Evolutionary conservation across 2,797 vertebrate species (phyloP).

Genomic region (Phyllotis vaccarum): DNA sequence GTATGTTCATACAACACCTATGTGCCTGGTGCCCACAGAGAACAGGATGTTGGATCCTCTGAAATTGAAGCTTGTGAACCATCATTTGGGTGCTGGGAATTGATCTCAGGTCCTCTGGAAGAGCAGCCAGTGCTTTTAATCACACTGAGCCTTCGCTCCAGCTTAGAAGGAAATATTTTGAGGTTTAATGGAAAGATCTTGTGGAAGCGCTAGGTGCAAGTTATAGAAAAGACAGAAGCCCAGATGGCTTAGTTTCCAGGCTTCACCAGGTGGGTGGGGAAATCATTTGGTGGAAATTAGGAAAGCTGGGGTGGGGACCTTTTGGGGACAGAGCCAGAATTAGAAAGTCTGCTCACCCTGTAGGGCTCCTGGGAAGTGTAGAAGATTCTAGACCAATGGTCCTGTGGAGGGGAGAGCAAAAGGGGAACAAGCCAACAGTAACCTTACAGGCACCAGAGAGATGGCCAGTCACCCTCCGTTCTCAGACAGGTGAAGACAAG

Average conservation of each 20-base stretch:
- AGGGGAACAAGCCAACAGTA: background rate
- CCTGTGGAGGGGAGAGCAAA: background rate
- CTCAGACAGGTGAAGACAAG: background rate
- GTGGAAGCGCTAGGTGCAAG: background rate
- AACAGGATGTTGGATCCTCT: background rate
- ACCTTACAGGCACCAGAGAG: background rate
- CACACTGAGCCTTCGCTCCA: background rate
- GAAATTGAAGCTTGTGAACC: background rate
- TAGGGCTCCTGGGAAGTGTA: background rate
- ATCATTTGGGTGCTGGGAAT: background rate
- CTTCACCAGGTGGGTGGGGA: conserved; percentile 14
- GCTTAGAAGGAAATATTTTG: background rate
- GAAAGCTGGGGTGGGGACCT: background rate
- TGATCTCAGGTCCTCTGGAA: background rate
- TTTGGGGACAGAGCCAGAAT: background rate
- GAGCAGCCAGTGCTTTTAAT: background rate
- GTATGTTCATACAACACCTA: background rate
- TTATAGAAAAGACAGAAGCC: background rate
- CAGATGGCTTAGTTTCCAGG: background rate
- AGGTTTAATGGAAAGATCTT: background rate
- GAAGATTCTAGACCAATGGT: background rate
- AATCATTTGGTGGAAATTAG: background rate
- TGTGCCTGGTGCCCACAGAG: background rate
- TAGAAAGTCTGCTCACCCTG: background rate
- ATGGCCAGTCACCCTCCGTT: background rate